Evolutionary conservation across 2,797 vertebrate genomes (phyloP).

Genomic region (Octomys mimax): DNA sequence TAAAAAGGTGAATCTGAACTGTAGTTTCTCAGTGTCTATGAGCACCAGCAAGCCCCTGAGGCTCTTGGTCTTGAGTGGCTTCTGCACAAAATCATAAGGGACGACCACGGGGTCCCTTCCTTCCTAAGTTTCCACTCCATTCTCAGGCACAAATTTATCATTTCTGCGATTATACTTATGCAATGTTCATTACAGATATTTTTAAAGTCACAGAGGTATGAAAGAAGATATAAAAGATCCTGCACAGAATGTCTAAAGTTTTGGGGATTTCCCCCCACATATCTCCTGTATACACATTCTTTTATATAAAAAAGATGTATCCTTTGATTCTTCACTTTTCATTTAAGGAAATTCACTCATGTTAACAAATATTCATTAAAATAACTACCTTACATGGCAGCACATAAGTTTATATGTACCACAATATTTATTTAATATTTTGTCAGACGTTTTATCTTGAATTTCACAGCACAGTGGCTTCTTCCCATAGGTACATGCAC

Average conservation of each 20-base stretch:
- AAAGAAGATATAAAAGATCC: neutral
- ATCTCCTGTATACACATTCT: neutral
- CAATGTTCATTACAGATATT: conserved; percentile 10
- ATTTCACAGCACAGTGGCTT: neutral
- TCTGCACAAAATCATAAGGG: neutral
- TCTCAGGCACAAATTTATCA: neutral
- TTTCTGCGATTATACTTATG: neutral
- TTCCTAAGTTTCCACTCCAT: neutral
- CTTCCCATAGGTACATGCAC: neutral
- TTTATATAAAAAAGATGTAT: neutral
- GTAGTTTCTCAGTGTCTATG: neutral
- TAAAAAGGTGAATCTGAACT: neutral
- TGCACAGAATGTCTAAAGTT: neutral
- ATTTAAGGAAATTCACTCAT: neutral
- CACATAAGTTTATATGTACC: neutral
- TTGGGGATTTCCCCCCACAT: neutral
- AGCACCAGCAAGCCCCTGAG: neutral
- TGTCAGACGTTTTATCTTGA: neutral
- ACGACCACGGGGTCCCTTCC: neutral
- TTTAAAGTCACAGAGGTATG: neutral
- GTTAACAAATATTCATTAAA: neutral
- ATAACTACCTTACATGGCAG: neutral
- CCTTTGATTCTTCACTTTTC: neutral
- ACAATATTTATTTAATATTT: neutral
- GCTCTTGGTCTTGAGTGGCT: neutral